These are phyloP conservation scores for Cottoperca gobio DNA, from an alignment of 2,797 vertebrate genomes.

Conservation along the genomic window DNA sequence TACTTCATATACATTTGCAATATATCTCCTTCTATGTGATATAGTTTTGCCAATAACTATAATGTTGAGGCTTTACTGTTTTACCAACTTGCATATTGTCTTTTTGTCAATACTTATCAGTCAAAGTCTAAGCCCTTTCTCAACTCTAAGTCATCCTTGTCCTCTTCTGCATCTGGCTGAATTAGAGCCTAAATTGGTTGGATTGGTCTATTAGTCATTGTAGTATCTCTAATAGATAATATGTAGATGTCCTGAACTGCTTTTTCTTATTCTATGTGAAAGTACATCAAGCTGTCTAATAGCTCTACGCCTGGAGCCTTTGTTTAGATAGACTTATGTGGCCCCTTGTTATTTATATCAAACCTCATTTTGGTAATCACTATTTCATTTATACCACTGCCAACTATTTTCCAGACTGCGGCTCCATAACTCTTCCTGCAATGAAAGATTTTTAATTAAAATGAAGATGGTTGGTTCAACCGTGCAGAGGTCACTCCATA, in stretches of 20 bases:
- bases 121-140: slow-evolving; percentile 2
- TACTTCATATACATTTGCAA: slow-evolving; percentile 13
- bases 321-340: slow-evolving; percentile 73
- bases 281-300: slow-evolving; percentile 23
- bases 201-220: slow-evolving; percentile 2
- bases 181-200: too few species aligned
- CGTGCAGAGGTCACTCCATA: slow-evolving; percentile 72
- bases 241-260: slow-evolving; percentile 6
- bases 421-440: slow-evolving; percentile 78
- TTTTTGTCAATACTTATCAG: slow-evolving; percentile 2
- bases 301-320: slow-evolving; percentile 45
- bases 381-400: slow-evolving; percentile 76
- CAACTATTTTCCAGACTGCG: slow-evolving; percentile 74
- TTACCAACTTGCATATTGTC: not conserved
- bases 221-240: slow-evolving; percentile 10
- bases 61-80: slow-evolving; percentile 3
- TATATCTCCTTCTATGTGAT: not conserved
- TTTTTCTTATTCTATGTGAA: slow-evolving; percentile 17
- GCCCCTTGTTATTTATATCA: slow-evolving; percentile 74
- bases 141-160: not conserved
- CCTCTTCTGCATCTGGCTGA: slow-evolving; percentile 5
- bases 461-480: slow-evolving; percentile 78
- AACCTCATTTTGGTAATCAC: slow-evolving; percentile 64
- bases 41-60: slow-evolving; percentile 5
- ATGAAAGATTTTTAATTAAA: slow-evolving; percentile 87